These are phyloP conservation scores for Sitta europaea DNA, from an alignment of 2,113 vertebrate species.

Conservation along the genomic window DNA sequence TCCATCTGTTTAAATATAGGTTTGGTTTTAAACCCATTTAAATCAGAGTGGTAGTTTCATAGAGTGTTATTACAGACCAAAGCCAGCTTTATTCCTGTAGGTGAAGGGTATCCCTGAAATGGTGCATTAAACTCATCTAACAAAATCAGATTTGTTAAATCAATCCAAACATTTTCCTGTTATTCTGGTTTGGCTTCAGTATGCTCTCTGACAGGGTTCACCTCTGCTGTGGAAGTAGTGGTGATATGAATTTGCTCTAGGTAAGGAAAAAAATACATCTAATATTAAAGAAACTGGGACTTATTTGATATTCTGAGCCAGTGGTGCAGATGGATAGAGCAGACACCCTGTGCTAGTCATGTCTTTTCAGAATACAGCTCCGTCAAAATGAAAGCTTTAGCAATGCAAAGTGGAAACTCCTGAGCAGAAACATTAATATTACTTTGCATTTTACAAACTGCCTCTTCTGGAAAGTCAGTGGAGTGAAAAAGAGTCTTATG, in stretches of 20 bases:
- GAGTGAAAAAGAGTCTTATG: conserved; percentile 29
- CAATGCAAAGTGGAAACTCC: conserved; percentile 21
- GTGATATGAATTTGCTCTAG: not conserved
- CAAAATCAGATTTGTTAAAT: not conserved
- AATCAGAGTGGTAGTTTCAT: not conserved
- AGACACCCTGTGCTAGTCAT: not conserved
- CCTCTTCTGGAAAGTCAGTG: not conserved
- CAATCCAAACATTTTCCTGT: not conserved
- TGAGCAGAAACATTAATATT: conserved; percentile 31
- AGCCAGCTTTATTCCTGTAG: not conserved
- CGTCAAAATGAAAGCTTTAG: conserved; percentile 32
- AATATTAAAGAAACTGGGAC: not conserved
- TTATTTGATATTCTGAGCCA: conserved; percentile 22
- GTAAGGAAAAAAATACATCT: not conserved
- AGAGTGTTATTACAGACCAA: not conserved
- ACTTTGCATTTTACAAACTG: conserved; percentile 45
- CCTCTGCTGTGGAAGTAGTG: not conserved
- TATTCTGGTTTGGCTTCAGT: not conserved
- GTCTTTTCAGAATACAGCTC: conserved; percentile 3
- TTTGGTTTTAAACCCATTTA: not conserved
- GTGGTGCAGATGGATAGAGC: conserved; percentile 17
- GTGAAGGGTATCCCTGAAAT: not conserved
- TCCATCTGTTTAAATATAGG: not conserved
- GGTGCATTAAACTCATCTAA: not conserved
- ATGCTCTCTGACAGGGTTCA: not conserved